phyloP scores from a whole-genome alignment of 2,113 vertebrate genomes.

The Paedocypris sp. region DNA sequence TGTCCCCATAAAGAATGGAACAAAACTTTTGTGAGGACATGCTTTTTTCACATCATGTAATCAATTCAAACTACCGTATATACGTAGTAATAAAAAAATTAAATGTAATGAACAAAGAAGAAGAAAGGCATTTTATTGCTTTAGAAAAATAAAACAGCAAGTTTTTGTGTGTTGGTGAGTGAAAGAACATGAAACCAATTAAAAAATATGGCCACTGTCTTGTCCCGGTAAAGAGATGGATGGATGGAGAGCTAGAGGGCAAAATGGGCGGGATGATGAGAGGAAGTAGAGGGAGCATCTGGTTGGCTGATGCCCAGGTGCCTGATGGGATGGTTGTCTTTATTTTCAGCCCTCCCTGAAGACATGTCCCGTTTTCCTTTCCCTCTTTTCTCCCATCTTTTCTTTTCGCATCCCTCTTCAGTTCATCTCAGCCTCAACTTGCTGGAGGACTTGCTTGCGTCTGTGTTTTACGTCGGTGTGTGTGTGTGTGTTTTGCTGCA shows the following conservation, averaged over 20 bases:
- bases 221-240: background rate
- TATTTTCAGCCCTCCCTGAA: constrained; percentile 70
- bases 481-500: background rate
- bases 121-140: too few relatives aligned
- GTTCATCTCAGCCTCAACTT: background rate
- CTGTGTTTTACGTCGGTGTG: background rate
- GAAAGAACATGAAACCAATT: background rate
- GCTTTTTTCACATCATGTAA: too few relatives aligned
- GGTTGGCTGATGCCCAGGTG: constrained; percentile 55
- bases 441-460: constrained; percentile 18
- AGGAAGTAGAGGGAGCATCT: constrained; percentile 27
- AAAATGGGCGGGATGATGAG: background rate
- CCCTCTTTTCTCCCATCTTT: background rate
- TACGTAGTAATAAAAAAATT: too few relatives aligned
- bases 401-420: background rate
- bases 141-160: too few relatives aligned
- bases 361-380: constrained; percentile 64
- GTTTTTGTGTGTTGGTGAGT: background rate
- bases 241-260: background rate
- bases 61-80: too few relatives aligned
- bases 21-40: too few relatives aligned
- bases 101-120: background rate
- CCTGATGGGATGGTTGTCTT: constrained; percentile 68
- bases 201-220: too few relatives aligned
- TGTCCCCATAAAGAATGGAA: too few relatives aligned